A percentile compares a stretch with the other conserved stretches of the same genome.
Evolutionary conservation across 2,888 invertebrate genomes (phyloP).

Genomic region (Cheilosia grossa): DNA sequence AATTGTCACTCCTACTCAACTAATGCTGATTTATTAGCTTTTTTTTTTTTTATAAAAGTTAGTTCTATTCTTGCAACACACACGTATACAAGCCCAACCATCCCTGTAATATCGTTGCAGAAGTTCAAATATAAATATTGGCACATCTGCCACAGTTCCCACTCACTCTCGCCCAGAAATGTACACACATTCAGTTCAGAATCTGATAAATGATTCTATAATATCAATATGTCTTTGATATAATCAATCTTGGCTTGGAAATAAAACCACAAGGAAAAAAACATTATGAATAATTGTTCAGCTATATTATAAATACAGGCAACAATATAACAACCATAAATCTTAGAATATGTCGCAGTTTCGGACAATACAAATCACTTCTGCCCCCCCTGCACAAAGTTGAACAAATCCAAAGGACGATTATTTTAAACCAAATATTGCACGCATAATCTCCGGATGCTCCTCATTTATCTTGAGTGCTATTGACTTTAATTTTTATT

Average conservation of each 20-base stretch:
- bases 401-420: constrained; percentile 13
- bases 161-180: not conserved
- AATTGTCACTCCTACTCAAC: not conserved
- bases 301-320: not conserved
- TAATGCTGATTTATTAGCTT: not conserved
- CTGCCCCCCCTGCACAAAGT: not conserved
- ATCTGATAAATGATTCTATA: constrained; percentile 15
- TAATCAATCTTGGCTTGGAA: constrained; percentile 25
- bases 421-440: constrained; percentile 34
- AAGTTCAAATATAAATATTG: constrained; percentile 31
- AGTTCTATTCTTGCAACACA: not conserved
- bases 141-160: not conserved
- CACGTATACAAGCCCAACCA: not conserved
- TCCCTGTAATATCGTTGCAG: constrained; percentile 5
- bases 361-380: not conserved
- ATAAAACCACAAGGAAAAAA: not conserved
- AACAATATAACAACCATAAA: constrained; percentile 24
- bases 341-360: constrained; percentile 5
- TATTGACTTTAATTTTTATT: not conserved
- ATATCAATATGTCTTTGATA: constrained; percentile 2
- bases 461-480: constrained; percentile 19
- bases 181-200: constrained; percentile 12
- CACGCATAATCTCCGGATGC: not conserved
- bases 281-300: constrained; percentile 15
- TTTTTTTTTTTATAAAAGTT: not conserved